Evolutionary conservation across 2,888 invertebrate species (phyloP).

Genomic region (Anoplius nigerrimus): DNA sequence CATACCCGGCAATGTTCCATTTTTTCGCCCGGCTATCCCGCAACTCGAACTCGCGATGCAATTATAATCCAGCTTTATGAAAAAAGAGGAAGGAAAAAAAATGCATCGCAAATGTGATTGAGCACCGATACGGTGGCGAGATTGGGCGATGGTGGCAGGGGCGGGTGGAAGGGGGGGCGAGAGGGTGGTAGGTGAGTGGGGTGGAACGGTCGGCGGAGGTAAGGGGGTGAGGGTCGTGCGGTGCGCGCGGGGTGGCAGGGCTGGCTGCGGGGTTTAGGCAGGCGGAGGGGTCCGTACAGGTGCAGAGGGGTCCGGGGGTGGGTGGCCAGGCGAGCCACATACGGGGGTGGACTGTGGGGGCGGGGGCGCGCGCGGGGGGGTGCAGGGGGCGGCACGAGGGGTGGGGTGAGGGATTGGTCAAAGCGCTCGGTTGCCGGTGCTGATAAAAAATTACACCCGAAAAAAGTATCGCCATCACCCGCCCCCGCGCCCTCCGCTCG

Average conservation of each 20-base stretch:
- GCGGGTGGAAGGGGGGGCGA: slow-evolving; percentile 36
- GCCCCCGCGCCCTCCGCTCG: slow-evolving; percentile 27
- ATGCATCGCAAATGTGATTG: slow-evolving; percentile 75
- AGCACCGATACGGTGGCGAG: slow-evolving; percentile 73
- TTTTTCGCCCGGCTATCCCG: slow-evolving; percentile 66
- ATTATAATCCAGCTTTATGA: slow-evolving; percentile 75
- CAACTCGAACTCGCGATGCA: slow-evolving; percentile 72
- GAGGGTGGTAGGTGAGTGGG: slow-evolving; percentile 29
- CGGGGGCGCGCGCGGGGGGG: slow-evolving; percentile 49
- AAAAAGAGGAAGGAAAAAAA: slow-evolving; percentile 68
- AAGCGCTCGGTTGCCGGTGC: slow-evolving; percentile 66
- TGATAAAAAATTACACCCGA: slow-evolving; percentile 71
- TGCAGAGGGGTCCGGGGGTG: slow-evolving; percentile 38
- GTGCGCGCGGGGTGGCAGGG: slow-evolving; percentile 28
- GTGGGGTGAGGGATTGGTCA: slow-evolving; percentile 66
- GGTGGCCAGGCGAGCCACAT: slow-evolving; percentile 46
- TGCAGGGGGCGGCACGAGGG: slow-evolving; percentile 56
- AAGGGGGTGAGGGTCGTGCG: slow-evolving; percentile 36
- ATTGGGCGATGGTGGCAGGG: slow-evolving; percentile 64
- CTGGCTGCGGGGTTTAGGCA: slow-evolving; percentile 32
- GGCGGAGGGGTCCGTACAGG: slow-evolving; percentile 43
- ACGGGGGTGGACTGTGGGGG: too few relatives aligned
- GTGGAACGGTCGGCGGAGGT: slow-evolving; percentile 26
- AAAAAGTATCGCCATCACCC: slow-evolving; percentile 65
- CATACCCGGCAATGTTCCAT: slow-evolving; percentile 63